Base-by-base conservation (phyloP, 2,797 vertebrate genomes). In the Tarsius wallacei region DNA sequence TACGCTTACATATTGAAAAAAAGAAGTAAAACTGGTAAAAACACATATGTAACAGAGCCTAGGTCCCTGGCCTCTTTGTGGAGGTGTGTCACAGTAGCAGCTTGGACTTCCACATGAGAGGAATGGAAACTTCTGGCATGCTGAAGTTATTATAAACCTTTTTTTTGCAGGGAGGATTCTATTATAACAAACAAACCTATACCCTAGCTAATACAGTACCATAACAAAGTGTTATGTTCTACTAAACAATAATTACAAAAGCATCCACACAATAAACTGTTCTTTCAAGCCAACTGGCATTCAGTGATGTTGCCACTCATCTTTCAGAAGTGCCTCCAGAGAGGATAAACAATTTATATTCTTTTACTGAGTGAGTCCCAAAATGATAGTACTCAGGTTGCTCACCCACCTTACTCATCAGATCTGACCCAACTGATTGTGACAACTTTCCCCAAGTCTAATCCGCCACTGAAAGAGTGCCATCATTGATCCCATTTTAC, bases 181-280 rank as follows among this genome's bases (percentile, higher is more conserved):
- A 63, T 70, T 92, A 70, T 21, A 82, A n/a, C 51, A 92, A 59
- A 85, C 26, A 94, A 77, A 88, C 49, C 10, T 87, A 33, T 59
- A 64, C 33, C 55, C 3, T 12, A 93, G 31, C 53, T 59, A 89
- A 84, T 63, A 71, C 31, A 42, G 24, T 71, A 36, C 87, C 61
- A 63, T 68, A 70, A 80, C 24, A 73, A 70, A 90, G 51, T 53
- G 90, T 17, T 59, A 6, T 81, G 55, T 93, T 91, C 63, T 66
- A 71, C 36, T 64, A 71, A 84, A 87, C 80, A 95, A 59, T 77
- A 71, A 96, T 87, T 57, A 80, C 24, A 63, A 53, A 81, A 42
- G 31, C n/a, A 16, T 55, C 42, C 47, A 55, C 57, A 85, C 7
- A 73, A 84, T 83, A 63, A 90, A 87, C 11, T 26, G 33, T 42